Base-by-base conservation (phyloP, 2,797 vertebrate genomes). In the Allenopithecus nigroviridis region DNA sequence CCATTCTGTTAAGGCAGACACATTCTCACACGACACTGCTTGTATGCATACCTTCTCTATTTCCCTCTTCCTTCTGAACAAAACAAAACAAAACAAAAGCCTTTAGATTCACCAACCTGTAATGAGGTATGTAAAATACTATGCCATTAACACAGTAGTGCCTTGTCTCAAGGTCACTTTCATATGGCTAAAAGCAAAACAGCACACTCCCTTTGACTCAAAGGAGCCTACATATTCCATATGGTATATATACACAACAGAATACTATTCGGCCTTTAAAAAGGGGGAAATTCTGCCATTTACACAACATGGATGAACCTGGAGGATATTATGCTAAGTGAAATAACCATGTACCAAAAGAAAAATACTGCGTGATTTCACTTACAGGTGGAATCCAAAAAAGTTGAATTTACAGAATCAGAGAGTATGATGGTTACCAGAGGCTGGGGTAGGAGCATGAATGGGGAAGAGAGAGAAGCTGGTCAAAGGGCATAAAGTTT, bases 381-480 rank as follows among this genome's bases (percentile, higher is more conserved):
- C 36, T 72, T 36, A 19, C 22, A 24, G 3, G 7, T 81, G 85
- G 13, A 81, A 64, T 89, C 43, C 64, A 53, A 76, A 89, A 43
- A 24, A 16, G 3, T 39, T 41, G 21, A 83, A 59, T 30, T 46
- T n/a, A 76, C 0, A 43, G 55, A 43, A 59, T 28, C 39, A 84
- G 55, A 61, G 24, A 61, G 39, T 13, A 30, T 59, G 17, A 43
- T 41, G 22, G 57, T n/a, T 76, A 1, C 7, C 43, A n/a, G 46
- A 78, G 5, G 39, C 53, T 46, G 10, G 46, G 16, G 4, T 1
- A 8, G 14, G 21, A 5, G 22, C 1, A 0, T 5, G 9, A 36
- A 39, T 36, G 8, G 16, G 12, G 16, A 22, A 89, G 76, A 55
- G 36, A 8, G 3, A 43, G 11, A 22, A 43, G 14, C 53, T 83